phyloP scores from a whole-genome alignment of 2,797 vertebrate species.

The Cynopterus sphinx region DNA sequence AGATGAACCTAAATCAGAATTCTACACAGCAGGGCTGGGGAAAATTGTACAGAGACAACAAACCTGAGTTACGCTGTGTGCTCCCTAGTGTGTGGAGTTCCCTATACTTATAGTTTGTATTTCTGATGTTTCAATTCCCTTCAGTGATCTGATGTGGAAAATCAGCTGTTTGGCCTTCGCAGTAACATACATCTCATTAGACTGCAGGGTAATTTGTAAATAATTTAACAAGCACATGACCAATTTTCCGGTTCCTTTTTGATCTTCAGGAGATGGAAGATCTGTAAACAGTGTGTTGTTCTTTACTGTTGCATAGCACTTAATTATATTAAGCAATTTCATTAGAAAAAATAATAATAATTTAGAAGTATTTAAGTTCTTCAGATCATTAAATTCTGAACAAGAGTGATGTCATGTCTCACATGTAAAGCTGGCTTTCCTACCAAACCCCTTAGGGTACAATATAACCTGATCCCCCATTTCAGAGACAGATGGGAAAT shows the following conservation, averaged over 20 bases:
- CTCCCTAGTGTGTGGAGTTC: neutral
- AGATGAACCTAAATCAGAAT: constrained; percentile 12
- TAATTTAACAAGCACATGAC: constrained; percentile 61
- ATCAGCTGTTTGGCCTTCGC: constrained; percentile 43
- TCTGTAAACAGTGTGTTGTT: neutral
- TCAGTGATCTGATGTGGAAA: constrained; percentile 19
- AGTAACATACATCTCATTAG: constrained; percentile 46
- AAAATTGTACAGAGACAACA: neutral
- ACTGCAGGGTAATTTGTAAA: constrained; percentile 50
- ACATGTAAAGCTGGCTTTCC: neutral
- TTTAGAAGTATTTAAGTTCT: constrained; percentile 63
- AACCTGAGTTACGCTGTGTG: neutral
- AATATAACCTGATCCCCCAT: neutral
- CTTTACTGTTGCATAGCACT: constrained; percentile 32
- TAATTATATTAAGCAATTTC: constrained; percentile 68
- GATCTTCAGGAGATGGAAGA: constrained; percentile 31
- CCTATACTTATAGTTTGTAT: neutral
- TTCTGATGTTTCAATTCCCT: constrained; percentile 53
- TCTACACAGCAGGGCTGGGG: neutral
- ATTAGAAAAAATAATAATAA: constrained; percentile 73
- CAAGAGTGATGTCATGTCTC: neutral
- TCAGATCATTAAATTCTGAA: constrained; percentile 56
- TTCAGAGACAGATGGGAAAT: neutral
- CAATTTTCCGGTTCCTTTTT: constrained; percentile 52
- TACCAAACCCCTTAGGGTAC: neutral